Evolutionary conservation across 2,888 invertebrate genomes (phyloP), one percentile per base, ranked within the genome.

Genomic region (Margaritifera margaritifera): DNA sequence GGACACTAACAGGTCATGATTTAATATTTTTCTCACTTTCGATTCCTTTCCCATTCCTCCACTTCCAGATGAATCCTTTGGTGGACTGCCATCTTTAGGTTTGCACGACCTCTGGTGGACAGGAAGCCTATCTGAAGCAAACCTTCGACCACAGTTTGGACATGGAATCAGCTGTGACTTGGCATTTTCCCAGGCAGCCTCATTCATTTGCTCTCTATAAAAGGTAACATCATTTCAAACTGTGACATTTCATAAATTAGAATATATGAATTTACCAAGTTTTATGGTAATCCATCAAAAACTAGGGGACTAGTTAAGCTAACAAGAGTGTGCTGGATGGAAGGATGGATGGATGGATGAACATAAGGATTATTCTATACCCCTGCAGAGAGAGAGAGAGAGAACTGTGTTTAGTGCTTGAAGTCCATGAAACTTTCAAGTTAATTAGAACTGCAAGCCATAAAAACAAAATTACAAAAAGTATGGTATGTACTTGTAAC

Each of bases 71-170:
- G 55, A n/a, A 24, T 42, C 42, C 27, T 63, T 68, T 20, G 64
- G 62, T 52, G 69, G 68, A 27, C 69, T 67, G 15, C 78, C 76
- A 22, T 68, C 71, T 60, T 82, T 83, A 15, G 83, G 83, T 61
- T 79, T 80, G 74, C 86, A 86, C 6, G 82, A 81, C 53, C 83
- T 71, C 81, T 93, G 92, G 82, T 94, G 93, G 2, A 93, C 91
- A 51, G 90, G 84, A 50, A 94, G 86, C 24, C 94, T 90, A 78
- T 94, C 93, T 0, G 94, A 93, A 70, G 92, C 90, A 89, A 94
- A 94, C 31, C 93, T 93, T 65, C 94, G 90, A 15, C 92, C 92
- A 84, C 94, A 94, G 80, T 92, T 92, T 57, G 90, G 90, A 82
- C 94, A 94, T 2, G 93, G 92, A 22, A 93, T 89, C 80, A 94